Percentiles rank a stretch among this genome's conserved stretches.
phyloP scores from a whole-genome alignment of 2,888 invertebrate genomes.

The Cheilosia pagana region DNA sequence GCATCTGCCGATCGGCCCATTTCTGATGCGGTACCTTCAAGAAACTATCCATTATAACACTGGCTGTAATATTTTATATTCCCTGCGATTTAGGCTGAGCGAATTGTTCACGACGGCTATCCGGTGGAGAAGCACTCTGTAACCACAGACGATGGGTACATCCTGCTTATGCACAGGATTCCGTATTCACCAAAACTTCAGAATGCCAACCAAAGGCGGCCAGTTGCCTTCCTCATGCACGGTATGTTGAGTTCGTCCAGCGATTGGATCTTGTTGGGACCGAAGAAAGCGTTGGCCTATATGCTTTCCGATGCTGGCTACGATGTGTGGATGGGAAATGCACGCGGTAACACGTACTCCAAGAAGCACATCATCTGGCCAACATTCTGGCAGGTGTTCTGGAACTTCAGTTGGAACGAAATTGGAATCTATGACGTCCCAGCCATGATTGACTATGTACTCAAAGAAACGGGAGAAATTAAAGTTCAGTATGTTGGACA shows the following conservation, averaged over 20 bases:
- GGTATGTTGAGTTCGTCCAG: constrained; percentile 80
- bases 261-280: constrained; percentile 79
- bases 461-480: constrained; percentile 76
- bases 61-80: too few species aligned
- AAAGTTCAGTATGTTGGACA: constrained; percentile 90
- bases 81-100: constrained; percentile 64
- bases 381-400: constrained; percentile 78
- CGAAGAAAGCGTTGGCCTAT: constrained; percentile 78
- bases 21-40: constrained; percentile 78
- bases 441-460: constrained; percentile 90
- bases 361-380: constrained; percentile 83
- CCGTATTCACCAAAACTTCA: constrained; percentile 77
- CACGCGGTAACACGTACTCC: constrained; percentile 89
- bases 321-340: constrained; percentile 93
- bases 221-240: constrained; percentile 79
- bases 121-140: constrained; percentile 85
- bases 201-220: constrained; percentile 68
- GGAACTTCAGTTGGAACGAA: constrained; percentile 91
- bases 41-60: not conserved
- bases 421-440: constrained; percentile 94
- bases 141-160: constrained; percentile 81
- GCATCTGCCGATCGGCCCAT: constrained; percentile 76
- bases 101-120: constrained; percentile 78
- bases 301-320: constrained; percentile 87
- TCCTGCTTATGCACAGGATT: constrained; percentile 80